Percentiles rank a stretch among this genome's conserved stretches.
phyloP scores from a whole-genome alignment of 2,888 invertebrate genomes.

The Alitta virens region DNA sequence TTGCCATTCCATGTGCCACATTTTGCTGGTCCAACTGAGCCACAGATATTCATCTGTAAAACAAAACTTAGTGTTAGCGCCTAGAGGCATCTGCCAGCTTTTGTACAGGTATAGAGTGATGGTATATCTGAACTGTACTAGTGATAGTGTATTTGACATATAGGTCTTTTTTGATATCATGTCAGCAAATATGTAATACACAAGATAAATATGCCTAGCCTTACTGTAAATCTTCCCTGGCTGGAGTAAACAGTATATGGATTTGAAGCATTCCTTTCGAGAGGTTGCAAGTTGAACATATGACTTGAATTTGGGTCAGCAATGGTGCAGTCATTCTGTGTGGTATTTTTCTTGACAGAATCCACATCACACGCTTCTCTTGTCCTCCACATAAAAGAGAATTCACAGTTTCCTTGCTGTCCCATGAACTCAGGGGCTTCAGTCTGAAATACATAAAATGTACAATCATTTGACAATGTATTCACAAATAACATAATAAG shows the following conservation, averaged over 20 bases:
- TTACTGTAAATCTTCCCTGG: not conserved
- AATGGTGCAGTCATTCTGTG: constrained; percentile 30
- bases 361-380: constrained; percentile 41
- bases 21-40: constrained; percentile 22
- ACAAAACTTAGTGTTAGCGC: too few relatives aligned
- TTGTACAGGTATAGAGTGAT: too few relatives aligned
- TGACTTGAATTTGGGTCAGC: constrained; percentile 41
- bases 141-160: too few relatives aligned
- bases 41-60: constrained; percentile 40
- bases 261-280: constrained; percentile 23
- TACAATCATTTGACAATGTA: too few relatives aligned
- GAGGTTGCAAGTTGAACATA: constrained; percentile 39
- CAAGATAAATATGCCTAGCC: too few relatives aligned
- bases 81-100: too few relatives aligned
- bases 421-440: constrained; percentile 30
- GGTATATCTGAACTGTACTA: too few relatives aligned
- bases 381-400: constrained; percentile 46
- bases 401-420: constrained; percentile 40
- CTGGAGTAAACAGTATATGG: not conserved
- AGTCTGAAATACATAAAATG: constrained; percentile 22
- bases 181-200: too few relatives aligned
- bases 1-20: constrained; percentile 29
- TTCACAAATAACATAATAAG: too few relatives aligned
- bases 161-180: too few relatives aligned
- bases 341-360: constrained; percentile 24